phyloP scores from a whole-genome alignment of 2,113 vertebrate genomes.

The Steatornis caripensis region DNA sequence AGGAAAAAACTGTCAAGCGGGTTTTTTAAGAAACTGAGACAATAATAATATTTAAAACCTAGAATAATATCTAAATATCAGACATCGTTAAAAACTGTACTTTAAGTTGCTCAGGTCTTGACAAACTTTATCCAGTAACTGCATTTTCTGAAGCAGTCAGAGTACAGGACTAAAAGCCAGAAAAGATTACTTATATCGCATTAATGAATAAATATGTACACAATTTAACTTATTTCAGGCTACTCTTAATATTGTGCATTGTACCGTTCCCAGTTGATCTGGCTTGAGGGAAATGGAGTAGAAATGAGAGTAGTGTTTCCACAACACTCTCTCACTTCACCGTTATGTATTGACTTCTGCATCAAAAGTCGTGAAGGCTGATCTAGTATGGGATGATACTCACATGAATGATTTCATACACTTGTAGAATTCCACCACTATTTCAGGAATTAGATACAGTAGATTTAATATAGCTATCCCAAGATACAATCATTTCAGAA shows the following conservation, averaged over 20 bases:
- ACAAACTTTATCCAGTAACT: constrained; percentile 8
- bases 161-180: not conserved
- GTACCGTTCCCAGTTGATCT: not conserved
- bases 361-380: not conserved
- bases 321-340: not conserved
- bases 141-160: constrained; percentile 39
- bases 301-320: not conserved
- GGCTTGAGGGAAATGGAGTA: not conserved
- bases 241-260: not conserved
- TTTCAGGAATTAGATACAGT: not conserved
- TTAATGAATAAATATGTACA: not conserved
- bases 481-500: not conserved
- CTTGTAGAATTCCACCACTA: not conserved
- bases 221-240: not conserved
- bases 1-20: too few relatives aligned
- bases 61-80: not conserved
- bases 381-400: not conserved
- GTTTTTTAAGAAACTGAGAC: not conserved
- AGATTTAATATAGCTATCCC: not conserved
- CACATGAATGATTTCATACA: not conserved
- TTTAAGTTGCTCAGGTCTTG: not conserved
- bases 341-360: not conserved
- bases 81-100: not conserved
- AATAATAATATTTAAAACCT: not conserved
- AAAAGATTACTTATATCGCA: not conserved